These are phyloP conservation scores for Bergia sp. DNA, from an alignment of 92 coral and sea anemone species.

Conservation along the genomic window DNA sequence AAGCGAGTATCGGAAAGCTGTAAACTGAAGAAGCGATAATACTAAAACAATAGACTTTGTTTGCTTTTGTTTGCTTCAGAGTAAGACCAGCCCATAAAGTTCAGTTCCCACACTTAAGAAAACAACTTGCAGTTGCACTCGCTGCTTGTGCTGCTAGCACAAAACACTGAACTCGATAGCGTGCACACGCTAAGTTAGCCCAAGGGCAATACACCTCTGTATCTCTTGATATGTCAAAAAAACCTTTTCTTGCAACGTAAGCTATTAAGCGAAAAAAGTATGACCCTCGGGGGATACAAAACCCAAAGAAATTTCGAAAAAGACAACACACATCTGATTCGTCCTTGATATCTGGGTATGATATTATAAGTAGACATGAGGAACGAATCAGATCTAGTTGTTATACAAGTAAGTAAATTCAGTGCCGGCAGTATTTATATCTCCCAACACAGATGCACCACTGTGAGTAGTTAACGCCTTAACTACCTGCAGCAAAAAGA, in stretches of 20 bases:
- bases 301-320: neutral
- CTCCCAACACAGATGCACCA: neutral
- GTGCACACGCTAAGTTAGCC: neutral
- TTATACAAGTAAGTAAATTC: neutral
- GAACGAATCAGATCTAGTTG: neutral
- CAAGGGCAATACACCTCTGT: conserved; percentile 3
- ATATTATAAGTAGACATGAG: neutral
- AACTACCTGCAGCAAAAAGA: neutral
- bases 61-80: neutral
- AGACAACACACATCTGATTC: neutral
- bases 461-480: neutral
- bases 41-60: neutral
- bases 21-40: neutral
- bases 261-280: neutral
- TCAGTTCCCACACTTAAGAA: neutral
- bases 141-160: neutral
- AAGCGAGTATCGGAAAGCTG: neutral
- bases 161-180: conserved; percentile 16
- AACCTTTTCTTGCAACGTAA: neutral
- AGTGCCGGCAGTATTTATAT: neutral
- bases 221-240: neutral
- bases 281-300: neutral
- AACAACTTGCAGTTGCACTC: neutral
- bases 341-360: neutral
- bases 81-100: neutral